Evolutionary conservation across 2,888 invertebrate species (phyloP).

Genomic region (Emesis russula): DNA sequence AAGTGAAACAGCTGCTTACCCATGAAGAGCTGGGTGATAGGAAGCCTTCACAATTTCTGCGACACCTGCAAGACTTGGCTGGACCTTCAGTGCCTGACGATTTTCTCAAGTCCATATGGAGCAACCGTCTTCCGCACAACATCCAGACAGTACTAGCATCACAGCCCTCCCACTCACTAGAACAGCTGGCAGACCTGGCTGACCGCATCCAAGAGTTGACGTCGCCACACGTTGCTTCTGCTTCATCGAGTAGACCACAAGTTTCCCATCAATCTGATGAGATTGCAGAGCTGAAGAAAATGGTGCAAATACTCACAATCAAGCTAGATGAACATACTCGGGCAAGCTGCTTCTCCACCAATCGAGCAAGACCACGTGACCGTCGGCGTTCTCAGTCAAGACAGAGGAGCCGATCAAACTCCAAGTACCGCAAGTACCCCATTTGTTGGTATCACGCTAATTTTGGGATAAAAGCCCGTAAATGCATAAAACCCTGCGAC

Average conservation of each 20-base stretch:
- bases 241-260: too few species aligned
- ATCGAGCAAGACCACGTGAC: neutral
- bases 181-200: conserved; percentile 32
- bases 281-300: neutral
- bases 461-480: too few species aligned
- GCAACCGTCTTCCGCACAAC: conserved; percentile 55
- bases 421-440: conserved; percentile 63
- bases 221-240: too few species aligned
- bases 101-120: conserved; percentile 71
- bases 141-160: conserved; percentile 68
- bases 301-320: neutral
- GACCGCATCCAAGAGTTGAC: too few species aligned
- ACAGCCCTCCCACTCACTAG: conserved; percentile 42
- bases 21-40: conserved; percentile 74
- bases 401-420: neutral
- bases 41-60: conserved; percentile 73
- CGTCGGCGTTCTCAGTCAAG: neutral
- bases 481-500: too few species aligned
- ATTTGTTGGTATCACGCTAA: conserved; percentile 10
- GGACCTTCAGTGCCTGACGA: conserved; percentile 62
- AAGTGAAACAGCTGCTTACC: conserved; percentile 38
- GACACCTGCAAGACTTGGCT: conserved; percentile 68
- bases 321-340: neutral
- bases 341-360: neutral
- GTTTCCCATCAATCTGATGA: neutral